Evolutionary conservation across 2,797 vertebrate genomes (phyloP).

Genomic region (Pteropus rufus): DNA sequence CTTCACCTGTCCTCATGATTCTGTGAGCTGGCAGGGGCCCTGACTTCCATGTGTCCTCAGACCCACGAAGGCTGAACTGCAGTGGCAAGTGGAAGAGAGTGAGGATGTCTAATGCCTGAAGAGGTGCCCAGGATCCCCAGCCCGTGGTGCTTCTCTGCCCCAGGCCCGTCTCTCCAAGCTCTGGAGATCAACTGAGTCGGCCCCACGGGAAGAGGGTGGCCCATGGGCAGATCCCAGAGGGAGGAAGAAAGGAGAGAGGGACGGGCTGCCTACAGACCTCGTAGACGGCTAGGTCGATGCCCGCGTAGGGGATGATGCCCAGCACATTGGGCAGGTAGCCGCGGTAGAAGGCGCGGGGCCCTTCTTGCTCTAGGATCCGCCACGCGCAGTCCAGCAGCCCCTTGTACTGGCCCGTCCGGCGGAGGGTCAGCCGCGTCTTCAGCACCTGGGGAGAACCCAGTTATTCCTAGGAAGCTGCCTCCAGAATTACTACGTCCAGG

Average conservation of each 20-base stretch:
- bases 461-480: not conserved
- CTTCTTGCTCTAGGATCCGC: slow-evolving; percentile 76
- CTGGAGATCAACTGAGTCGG: not conserved
- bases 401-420: slow-evolving; percentile 90
- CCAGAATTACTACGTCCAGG: not conserved
- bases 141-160: not conserved
- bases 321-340: slow-evolving; percentile 83
- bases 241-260: not conserved
- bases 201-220: not conserved
- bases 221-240: not conserved
- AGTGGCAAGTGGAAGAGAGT: not conserved
- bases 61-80: not conserved
- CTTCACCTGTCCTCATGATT: not conserved
- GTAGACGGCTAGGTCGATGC: slow-evolving; percentile 83
- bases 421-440: slow-evolving; percentile 91
- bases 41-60: not conserved
- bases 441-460: slow-evolving; percentile 84
- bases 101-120: not conserved
- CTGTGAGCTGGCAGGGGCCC: not conserved
- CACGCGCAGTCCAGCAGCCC: slow-evolving; percentile 84
- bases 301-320: slow-evolving; percentile 83
- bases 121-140: not conserved
- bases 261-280: slow-evolving; percentile 73
- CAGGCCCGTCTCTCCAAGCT: not conserved
- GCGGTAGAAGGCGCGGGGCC: slow-evolving; percentile 79